A percentile compares a stretch with the other conserved stretches of the same genome.
These are phyloP conservation scores for Crotalus viridis DNA, from an alignment of 2,113 vertebrate genomes.

Conservation along the genomic window DNA sequence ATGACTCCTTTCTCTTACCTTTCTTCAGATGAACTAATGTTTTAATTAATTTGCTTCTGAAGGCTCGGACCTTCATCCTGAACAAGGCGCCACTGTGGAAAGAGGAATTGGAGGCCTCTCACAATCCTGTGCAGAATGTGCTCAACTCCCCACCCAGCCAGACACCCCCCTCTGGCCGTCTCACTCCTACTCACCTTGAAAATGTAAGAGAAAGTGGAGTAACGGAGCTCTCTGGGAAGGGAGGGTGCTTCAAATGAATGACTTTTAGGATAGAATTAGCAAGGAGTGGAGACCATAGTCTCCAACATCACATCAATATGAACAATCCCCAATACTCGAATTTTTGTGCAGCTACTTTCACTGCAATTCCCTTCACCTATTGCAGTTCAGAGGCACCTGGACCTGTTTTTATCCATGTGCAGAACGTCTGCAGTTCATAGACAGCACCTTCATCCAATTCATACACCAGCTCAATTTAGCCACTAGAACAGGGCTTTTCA, in stretches of 20 bases:
- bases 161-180: constrained; percentile 60
- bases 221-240: fast-evolving
- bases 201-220: constrained; percentile 65
- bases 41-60: neutral
- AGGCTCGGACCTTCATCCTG: constrained; percentile 73
- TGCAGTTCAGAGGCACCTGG: neutral
- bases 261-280: too few species aligned
- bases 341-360: neutral
- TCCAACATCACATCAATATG: neutral
- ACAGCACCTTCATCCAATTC: neutral
- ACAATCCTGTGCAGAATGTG: constrained; percentile 57
- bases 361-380: neutral
- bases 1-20: neutral
- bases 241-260: fast-evolving
- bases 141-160: constrained; percentile 52
- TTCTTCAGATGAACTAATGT: neutral
- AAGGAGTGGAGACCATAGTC: neutral
- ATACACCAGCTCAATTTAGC: neutral
- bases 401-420: neutral
- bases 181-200: constrained; percentile 65
- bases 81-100: constrained; percentile 70
- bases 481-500: neutral
- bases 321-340: neutral
- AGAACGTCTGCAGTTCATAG: neutral
- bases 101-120: constrained; percentile 75